Evolutionary conservation across 1,140 invertebrate species (phyloP), one percentile per base, ranked within the genome.

Genomic region (Chironomus striatipennis): DNA sequence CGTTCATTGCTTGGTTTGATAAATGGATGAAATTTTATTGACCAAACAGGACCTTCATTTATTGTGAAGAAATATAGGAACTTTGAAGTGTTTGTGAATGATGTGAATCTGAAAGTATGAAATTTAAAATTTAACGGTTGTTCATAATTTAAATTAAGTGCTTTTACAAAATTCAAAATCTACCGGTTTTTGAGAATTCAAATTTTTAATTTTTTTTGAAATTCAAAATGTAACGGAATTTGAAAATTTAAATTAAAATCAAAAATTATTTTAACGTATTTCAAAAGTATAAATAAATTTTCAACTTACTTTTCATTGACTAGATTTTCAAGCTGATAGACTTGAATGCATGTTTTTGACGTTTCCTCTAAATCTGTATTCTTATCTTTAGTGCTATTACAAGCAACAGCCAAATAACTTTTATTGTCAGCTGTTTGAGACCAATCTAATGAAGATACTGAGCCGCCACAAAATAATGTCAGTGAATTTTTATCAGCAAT

Each of bases 21-120:
- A 21, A 18, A 70, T 21, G 65, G 65, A 70, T 70, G 65, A 20
- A 70, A 70, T 70, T 70, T 70, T 9, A 70, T 70, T 7, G 65
- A 70, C 10, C 17, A 20, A 18, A 70, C 18, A 10, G 65, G 65
- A 9, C 65, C 65, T 9, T 70, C 65, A 12, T 18, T 18, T 7
- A 70, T 21, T 15, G 20, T 18, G 20, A 70, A 20, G 8, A 70
- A 4, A 10, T 70, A 70, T 0, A 20, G 17, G 4, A 70, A 18
- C 18, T 70, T 17, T 21, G 17, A 18, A 9, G 18, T 9, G 17
- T 70, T 9, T 70, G n/a, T 17, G 18, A 18, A 20, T 70, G 17
- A 9, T 18, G n/a, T 70, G 5, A 21, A 20, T 70, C 20, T 70
- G 18, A 2, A 34, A 34, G 5, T 5, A 34, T 34, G 5, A 34